Percentiles rank a stretch among this genome's conserved stretches.
Conservation (phyloP, 2,888 invertebrate genomes). For the Stramonita haemastoma region DNA sequence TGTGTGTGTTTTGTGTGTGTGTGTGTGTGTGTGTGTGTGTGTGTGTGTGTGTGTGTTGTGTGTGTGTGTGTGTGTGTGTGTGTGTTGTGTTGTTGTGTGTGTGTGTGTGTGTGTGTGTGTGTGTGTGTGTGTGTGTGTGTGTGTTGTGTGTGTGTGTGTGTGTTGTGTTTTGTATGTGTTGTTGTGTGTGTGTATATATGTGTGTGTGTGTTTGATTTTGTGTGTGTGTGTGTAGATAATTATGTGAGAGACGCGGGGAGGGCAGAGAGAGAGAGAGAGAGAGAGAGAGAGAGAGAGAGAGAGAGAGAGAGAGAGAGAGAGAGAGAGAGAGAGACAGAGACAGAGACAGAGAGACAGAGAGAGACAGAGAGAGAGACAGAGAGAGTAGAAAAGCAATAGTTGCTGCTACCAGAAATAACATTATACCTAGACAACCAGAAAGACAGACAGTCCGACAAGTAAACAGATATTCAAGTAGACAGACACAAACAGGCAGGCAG, state of each 20-base stretch:
- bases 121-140: not conserved
- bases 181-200: not conserved
- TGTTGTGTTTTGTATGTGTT: not conserved
- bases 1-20: too few relatives aligned
- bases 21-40: too few relatives aligned
- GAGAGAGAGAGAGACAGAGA: not conserved
- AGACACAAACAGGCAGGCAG: too few relatives aligned
- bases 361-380: not conserved
- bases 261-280: not conserved
- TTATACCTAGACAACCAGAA: too few relatives aligned
- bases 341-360: not conserved
- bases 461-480: too few relatives aligned
- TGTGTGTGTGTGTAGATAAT: slow-evolving; percentile 2
- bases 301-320: not conserved
- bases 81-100: not conserved
- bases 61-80: not conserved
- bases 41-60: too few relatives aligned
- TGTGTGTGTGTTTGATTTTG: not conserved
- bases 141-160: not conserved
- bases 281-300: slow-evolving; percentile 20
- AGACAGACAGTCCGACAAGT: too few relatives aligned
- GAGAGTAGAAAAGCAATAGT: not conserved
- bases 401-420: too few relatives aligned
- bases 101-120: not conserved
- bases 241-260: not conserved